Percentiles rank a stretch among this genome's conserved stretches.
These are phyloP conservation scores for Aldrovandia affinis DNA, from an alignment of 2,797 vertebrate species.

Conservation along the genomic window DNA sequence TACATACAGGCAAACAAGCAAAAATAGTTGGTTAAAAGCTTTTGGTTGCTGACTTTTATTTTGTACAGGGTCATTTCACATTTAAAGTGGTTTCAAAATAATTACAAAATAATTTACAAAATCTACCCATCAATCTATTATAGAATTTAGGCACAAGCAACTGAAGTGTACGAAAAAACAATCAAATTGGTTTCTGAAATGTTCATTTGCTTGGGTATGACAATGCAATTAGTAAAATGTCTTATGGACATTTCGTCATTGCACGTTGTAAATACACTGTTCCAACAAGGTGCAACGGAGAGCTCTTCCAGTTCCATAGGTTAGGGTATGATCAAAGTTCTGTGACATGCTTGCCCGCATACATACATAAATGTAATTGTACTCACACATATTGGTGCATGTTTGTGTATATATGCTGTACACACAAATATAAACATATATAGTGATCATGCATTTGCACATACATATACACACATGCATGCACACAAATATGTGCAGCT, in stretches of 20 bases:
- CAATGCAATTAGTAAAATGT: conserved; percentile 52
- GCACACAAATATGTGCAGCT: neutral
- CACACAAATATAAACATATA: neutral
- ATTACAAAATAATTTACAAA: conserved; percentile 73
- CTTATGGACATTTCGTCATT: conserved; percentile 43
- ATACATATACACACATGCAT: neutral
- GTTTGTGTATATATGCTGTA: neutral
- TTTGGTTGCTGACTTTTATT: conserved; percentile 34
- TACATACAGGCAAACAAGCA: neutral
- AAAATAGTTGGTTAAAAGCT: neutral
- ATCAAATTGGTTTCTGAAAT: conserved; percentile 36
- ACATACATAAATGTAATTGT: neutral
- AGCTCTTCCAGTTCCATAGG: neutral
- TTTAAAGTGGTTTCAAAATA: conserved; percentile 40
- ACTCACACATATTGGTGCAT: neutral
- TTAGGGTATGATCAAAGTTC: neutral
- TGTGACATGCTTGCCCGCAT: neutral
- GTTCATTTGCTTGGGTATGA: conserved; percentile 55
- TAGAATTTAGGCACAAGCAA: conserved; percentile 69
- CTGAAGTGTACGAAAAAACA: conserved; percentile 55
- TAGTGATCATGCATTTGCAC: neutral
- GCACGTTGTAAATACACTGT: conserved; percentile 45
- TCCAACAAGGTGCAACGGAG: neutral
- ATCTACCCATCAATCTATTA: conserved; percentile 56
- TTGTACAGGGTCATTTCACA: conserved; percentile 37